phyloP scores from a whole-genome alignment of 2,113 vertebrate genomes.

The Nycticryphes semicollaris region DNA sequence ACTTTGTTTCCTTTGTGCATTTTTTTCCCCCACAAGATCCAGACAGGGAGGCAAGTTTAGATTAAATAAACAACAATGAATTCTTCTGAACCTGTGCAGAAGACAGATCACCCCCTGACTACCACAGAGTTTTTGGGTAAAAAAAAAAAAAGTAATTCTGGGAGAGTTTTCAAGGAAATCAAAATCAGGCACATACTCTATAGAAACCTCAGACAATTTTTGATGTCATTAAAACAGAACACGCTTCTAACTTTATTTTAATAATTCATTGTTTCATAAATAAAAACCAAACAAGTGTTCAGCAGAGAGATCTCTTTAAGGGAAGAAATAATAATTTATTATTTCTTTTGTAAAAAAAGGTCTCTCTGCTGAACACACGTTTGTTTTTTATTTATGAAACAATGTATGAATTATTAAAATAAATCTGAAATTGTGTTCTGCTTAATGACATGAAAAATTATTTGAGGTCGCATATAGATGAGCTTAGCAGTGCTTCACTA shows the following conservation, averaged over 20 bases:
- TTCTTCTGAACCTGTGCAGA: conserved; percentile 51
- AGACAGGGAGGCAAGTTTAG: conserved; percentile 31
- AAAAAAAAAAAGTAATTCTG: conserved; percentile 9
- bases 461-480: conserved; percentile 73
- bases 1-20: conserved; percentile 55
- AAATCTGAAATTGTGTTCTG: conserved; percentile 70
- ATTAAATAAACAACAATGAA: conserved; percentile 59
- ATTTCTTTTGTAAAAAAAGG: conserved; percentile 75
- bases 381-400: conserved; percentile 83
- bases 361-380: conserved; percentile 72
- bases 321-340: conserved; percentile 79
- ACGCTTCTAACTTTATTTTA: conserved; percentile 76
- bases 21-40: conserved; percentile 42
- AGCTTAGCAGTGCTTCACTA: conserved; percentile 69
- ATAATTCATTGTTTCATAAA: conserved; percentile 83
- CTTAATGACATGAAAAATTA: conserved; percentile 82
- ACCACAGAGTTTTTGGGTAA: conserved; percentile 9
- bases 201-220: conserved; percentile 64
- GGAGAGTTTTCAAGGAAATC: conserved; percentile 58
- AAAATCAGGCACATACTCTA: conserved; percentile 58
- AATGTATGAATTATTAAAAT: conserved; percentile 80
- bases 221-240: conserved; percentile 74
- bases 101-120: conserved; percentile 39
- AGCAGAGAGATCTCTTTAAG: conserved; percentile 79
- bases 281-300: conserved; percentile 80